phyloP scores from a whole-genome alignment of 2,797 vertebrate species.

The Carapus acus region DNA sequence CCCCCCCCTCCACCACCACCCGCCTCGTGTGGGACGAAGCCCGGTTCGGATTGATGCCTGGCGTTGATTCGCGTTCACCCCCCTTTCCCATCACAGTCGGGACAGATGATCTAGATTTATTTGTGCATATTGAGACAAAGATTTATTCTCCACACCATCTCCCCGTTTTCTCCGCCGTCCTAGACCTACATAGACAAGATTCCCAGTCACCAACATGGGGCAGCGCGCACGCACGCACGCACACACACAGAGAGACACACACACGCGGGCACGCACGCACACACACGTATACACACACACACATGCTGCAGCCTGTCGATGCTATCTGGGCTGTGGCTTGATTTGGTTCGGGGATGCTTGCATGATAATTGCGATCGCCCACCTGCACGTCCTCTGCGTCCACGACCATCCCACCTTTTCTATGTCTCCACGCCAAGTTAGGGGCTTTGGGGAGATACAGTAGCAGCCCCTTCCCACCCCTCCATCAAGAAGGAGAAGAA shows the following conservation, averaged over 20 bases:
- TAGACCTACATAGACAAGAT: conserved; percentile 59
- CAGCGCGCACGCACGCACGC: conserved; percentile 18
- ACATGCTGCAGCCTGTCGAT: conserved; percentile 57
- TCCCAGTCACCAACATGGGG: conserved; percentile 40
- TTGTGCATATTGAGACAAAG: no score
- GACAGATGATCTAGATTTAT: no score
- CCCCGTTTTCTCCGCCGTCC: conserved; percentile 33
- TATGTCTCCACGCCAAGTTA: no score
- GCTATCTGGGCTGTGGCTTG: conserved; percentile 68
- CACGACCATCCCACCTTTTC: no score
- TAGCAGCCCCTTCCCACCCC: conserved; percentile 3
- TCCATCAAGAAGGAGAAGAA: conserved; percentile 24
- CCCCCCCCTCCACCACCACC: no score
- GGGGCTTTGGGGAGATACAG: no score
- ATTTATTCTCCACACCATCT: conserved; percentile 5
- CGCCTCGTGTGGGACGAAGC: no score
- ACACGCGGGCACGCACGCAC: no score
- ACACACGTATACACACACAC: conserved; percentile 31
- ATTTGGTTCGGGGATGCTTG: conserved; percentile 41
- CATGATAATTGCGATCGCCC: conserved; percentile 37
- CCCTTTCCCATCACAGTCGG: no score
- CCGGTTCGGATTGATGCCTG: no score
- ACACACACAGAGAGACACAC: not conserved
- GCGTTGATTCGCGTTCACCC: no score
- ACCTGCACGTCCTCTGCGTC: conserved; percentile 45